These are phyloP conservation scores for Azemiops feae DNA, from an alignment of 2,113 vertebrate species.

Conservation along the genomic window DNA sequence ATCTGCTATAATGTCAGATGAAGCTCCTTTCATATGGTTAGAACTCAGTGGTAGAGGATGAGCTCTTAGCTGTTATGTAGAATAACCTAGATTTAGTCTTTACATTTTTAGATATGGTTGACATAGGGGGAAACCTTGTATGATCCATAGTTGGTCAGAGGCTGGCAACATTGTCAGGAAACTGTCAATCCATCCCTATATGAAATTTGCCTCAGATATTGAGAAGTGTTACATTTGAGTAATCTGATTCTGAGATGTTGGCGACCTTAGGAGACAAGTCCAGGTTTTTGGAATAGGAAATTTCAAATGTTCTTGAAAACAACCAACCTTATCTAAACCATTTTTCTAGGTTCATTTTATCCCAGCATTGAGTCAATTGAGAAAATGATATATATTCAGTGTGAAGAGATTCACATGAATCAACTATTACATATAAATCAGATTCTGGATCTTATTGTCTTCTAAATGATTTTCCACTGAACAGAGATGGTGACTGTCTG, in stretches of 20 bases:
- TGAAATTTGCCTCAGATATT: background rate
- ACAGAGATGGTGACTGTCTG: background rate
- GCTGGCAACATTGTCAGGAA: background rate
- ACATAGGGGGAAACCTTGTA: background rate
- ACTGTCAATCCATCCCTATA: background rate
- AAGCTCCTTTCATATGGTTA: background rate
- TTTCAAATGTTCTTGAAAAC: background rate
- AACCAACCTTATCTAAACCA: background rate
- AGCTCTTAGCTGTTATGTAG: background rate
- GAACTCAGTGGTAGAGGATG: background rate
- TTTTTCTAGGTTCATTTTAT: background rate
- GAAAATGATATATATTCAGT: background rate
- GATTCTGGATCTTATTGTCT: conserved; percentile 25
- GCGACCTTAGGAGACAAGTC: background rate
- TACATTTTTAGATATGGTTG: background rate
- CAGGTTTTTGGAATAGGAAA: background rate
- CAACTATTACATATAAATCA: background rate
- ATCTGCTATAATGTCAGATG: background rate
- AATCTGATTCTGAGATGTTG: background rate
- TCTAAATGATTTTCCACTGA: conserved; percentile 28
- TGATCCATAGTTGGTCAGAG: background rate
- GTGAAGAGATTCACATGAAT: background rate
- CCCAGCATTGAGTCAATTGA: background rate
- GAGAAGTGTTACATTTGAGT: background rate
- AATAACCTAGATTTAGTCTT: background rate